Conservation (phyloP, 2,888 invertebrate species). For the Cantharis flavilabris region DNA sequence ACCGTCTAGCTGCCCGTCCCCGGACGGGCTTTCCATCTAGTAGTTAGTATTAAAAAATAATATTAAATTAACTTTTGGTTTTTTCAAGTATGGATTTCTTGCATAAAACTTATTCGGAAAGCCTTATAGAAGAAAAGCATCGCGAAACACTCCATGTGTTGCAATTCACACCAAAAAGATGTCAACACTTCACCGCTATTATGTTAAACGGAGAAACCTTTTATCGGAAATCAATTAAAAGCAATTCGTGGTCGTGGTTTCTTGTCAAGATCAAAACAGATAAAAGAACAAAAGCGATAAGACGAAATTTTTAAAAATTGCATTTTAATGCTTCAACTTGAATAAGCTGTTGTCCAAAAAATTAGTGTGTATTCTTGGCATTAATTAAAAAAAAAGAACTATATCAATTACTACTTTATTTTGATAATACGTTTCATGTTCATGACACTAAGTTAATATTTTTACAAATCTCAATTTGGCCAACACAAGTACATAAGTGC, state of each 20-base stretch:
- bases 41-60: no score
- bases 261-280: conserved; percentile 38
- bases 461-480: conserved; percentile 16
- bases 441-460: conserved; percentile 14
- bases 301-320: background rate
- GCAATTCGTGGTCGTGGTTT: conserved; percentile 53
- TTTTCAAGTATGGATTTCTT: background rate
- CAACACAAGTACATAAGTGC: conserved; percentile 22
- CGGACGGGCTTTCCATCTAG: no score
- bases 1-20: no score
- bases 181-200: conserved; percentile 56
- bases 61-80: background rate
- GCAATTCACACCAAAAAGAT: conserved; percentile 49
- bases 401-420: background rate
- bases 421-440: background rate
- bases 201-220: conserved; percentile 56
- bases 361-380: background rate
- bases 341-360: background rate
- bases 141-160: conserved; percentile 39
- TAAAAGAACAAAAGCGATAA: conserved; percentile 24
- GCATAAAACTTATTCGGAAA: background rate
- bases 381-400: background rate
- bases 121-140: conserved; percentile 5
- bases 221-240: conserved; percentile 58
- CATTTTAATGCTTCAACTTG: background rate